These are phyloP conservation scores for Puntigrus tetrazona DNA, from an alignment of 2,113 vertebrate species.

Conservation along the genomic window DNA sequence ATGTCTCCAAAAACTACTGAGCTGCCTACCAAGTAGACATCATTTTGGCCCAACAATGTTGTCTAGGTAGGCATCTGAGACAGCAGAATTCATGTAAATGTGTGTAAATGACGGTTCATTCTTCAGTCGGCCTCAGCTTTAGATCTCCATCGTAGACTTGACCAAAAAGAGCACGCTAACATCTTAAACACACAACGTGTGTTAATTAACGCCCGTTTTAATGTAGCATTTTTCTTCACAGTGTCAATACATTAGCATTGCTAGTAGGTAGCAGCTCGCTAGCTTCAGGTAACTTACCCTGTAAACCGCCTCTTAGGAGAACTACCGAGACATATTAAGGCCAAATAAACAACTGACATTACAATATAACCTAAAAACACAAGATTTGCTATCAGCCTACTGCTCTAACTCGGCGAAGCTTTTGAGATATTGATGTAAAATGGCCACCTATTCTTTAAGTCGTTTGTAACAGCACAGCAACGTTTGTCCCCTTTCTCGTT, in stretches of 20 bases:
- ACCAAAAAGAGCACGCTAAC: neutral
- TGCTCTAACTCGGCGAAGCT: neutral
- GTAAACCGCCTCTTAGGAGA: neutral
- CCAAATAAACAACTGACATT: neutral
- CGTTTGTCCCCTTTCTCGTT: neutral
- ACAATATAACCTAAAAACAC: neutral
- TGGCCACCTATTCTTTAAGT: conserved; percentile 53
- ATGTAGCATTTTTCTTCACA: neutral
- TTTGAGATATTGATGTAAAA: conserved; percentile 34
- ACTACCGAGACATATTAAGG: neutral
- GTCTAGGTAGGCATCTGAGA: neutral
- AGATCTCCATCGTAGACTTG: neutral
- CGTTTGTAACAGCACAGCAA: conserved; percentile 26
- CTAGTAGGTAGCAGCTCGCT: conserved; percentile 32
- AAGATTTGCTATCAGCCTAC: neutral
- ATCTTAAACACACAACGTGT: neutral
- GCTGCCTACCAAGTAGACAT: neutral
- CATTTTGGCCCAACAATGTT: neutral
- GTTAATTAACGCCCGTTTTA: neutral
- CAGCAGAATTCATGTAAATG: neutral
- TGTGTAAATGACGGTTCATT: neutral
- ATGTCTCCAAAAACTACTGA: neutral
- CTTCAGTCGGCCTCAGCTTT: neutral
- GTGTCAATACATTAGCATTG: conserved; percentile 22
- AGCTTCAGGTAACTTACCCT: conserved; percentile 8